Evolutionary conservation across 2,888 invertebrate genomes (phyloP).

Genomic region (Drosophila heteroneura): DNA sequence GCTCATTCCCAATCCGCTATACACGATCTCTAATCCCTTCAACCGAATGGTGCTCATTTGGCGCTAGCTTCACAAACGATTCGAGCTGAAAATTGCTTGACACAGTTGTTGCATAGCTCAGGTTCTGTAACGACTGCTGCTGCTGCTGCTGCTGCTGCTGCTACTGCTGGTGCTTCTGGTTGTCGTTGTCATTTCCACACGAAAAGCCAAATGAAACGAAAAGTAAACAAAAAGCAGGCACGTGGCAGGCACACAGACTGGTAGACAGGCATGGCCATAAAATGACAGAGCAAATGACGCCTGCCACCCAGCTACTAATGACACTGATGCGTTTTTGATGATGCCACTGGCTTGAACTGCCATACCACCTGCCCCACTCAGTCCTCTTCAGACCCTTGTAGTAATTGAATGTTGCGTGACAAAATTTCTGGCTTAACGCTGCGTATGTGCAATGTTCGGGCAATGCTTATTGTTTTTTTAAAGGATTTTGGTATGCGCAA

Average conservation of each 20-base stretch:
- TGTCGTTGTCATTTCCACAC: constrained; percentile 64
- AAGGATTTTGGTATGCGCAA: constrained; percentile 29
- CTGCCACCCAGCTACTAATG: constrained; percentile 54
- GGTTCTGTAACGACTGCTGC: constrained; percentile 6
- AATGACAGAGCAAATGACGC: constrained; percentile 72
- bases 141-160: not conserved
- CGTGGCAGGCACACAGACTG: constrained; percentile 37
- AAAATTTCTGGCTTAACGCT: constrained; percentile 25
- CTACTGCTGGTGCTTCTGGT: constrained; percentile 12
- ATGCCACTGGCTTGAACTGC: constrained; percentile 61
- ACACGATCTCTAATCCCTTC: not conserved
- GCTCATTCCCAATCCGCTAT: constrained; percentile 1
- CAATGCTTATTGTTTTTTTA: constrained; percentile 31
- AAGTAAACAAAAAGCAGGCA: constrained; percentile 68
- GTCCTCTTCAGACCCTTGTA: constrained; percentile 1
- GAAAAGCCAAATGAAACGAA: constrained; percentile 63
- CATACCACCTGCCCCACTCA: not conserved
- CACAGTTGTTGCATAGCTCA: constrained; percentile 69
- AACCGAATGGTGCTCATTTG: constrained; percentile 41
- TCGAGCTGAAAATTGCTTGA: constrained; percentile 78
- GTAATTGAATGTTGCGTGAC: constrained; percentile 68
- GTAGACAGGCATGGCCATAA: constrained; percentile 54
- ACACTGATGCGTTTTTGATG: constrained; percentile 80
- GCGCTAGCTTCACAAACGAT: constrained; percentile 59
- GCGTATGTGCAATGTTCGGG: constrained; percentile 76